Base-by-base conservation (phyloP, 2,113 vertebrate genomes). In the Symphodus melops region DNA sequence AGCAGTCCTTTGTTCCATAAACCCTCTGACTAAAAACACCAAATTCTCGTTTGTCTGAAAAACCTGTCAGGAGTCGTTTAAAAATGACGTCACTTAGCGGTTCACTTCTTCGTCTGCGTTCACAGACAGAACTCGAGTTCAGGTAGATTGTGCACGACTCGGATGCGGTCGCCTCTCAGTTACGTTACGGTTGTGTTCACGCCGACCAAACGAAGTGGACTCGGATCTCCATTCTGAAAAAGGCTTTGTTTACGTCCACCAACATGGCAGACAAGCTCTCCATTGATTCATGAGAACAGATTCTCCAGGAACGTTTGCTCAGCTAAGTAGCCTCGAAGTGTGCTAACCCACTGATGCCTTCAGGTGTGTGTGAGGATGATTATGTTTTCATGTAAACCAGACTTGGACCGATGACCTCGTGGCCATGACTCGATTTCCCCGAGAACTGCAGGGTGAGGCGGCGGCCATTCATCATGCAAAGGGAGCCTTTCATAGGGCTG, bases 391-490 rank as follows among this genome's bases (percentile, higher is more conserved):
- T 68, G 60, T 73, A 68, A 85, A 74, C 70, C 75, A 63, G 49
- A 60, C 48, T 52, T 1, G 36, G 55, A 61, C 53, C 36, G 1
- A 61, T 71, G 82, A 84, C 69, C 75, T 75, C 52, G 12, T 19
- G 57, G 46, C 65, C 9, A 1, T 75, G 79, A 79, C 84, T 86
- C 52, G 5, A 19, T 77, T 70, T 69, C 54, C 55, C 72, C 7
- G 19, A 49, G 33, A 8, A 33, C 65, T 46, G 68, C 82, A n/a
- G 9, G 4, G 5, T 5, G 61, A 72, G 46, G 61, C 46, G 5
- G 13, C 72, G 56, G n/a, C 80, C 67, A 84, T 89, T 89, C 78
- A 83, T 88, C 71, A 81, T 51, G 68, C 76, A 73, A 73, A 67
- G 68, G 60, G 55, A 64, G 42, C 72, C 81, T 86, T 90, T 90